Base-by-base conservation (phyloP, 1,140 invertebrate species). In the Macrobrachium rosenbergii region DNA sequence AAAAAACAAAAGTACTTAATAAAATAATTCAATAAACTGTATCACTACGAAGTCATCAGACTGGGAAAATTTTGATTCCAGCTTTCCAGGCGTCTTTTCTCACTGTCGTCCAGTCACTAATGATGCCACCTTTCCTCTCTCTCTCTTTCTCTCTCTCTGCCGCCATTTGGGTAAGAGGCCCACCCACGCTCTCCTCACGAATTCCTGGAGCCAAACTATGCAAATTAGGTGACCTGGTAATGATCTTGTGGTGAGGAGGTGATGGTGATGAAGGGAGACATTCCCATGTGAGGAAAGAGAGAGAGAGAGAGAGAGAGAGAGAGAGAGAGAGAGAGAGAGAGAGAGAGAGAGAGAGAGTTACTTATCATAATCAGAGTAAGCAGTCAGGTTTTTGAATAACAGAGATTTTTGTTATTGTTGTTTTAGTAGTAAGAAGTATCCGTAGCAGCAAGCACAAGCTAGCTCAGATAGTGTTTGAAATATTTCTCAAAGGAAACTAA, bases 91-190 rank as follows among this genome's bases (percentile, higher is more conserved):
- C 75, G 52, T 58, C 59, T 37, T 77, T 58, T 77, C 75, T 77
- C 73, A 21, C 28, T 76, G 43, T 76, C 75, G 52, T 58, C 59
- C 75, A 21, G 45, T 77, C 75, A 58, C 43, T 77, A 45, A 58
- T 58, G 52, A 45, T 52, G 45, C 59, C 75, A 58, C 75, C 59
- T 37, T 16, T 14, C 21, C 23, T 28, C 23, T 28, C 23, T 75
- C 72, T 75, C 72, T 28, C 23, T 28, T 6, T 28, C 23, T 28
- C 23, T 28, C 72, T 75, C 73, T 75, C 43, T 37, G 7, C 10
- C 23, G 14, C 28, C 52, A 52, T 52, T 52, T 52, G 52, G 52
- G 12, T 52, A 52, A 10, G 2, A 52, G 52, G 52, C 52, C 52
- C 52, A 52, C 52, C 52, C 52, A 52, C 52, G 52, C 52, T 52